Conservation (phyloP, 1,140 invertebrate genomes). For the Aricia agestis region DNA sequence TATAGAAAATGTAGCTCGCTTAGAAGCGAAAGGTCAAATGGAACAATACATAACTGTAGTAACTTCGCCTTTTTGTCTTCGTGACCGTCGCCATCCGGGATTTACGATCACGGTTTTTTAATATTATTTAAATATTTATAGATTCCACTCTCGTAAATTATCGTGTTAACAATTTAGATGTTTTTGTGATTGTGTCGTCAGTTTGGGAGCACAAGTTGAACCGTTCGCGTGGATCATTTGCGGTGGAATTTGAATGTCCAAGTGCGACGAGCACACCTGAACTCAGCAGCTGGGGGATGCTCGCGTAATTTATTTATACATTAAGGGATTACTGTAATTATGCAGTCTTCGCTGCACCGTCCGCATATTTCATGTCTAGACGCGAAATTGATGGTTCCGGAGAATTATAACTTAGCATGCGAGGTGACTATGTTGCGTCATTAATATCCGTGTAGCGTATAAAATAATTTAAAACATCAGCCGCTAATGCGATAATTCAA, state of each 20-base stretch:
- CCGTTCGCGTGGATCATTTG: background rate
- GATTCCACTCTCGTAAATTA: slow-evolving; percentile 10
- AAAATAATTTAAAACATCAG: slow-evolving; percentile 25
- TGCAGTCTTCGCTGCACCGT: slow-evolving; percentile 29
- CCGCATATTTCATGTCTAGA: slow-evolving; percentile 34
- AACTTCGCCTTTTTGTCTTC: slow-evolving; percentile 12
- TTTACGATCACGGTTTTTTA: slow-evolving; percentile 12
- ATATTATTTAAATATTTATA: slow-evolving; percentile 15
- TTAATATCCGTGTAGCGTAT: slow-evolving; percentile 25
- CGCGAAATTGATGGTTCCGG: slow-evolving; percentile 28
- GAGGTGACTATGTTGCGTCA: slow-evolving; percentile 18
- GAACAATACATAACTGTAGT: slow-evolving; percentile 11
- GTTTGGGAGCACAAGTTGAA: background rate
- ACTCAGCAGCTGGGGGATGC: slow-evolving; percentile 22
- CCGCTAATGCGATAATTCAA: slow-evolving; percentile 11
- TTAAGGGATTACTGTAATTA: slow-evolving; percentile 43
- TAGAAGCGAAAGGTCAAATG: slow-evolving; percentile 1
- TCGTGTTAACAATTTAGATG: slow-evolving; percentile 1
- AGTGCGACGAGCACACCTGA: background rate
- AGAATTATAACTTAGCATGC: slow-evolving; percentile 18
- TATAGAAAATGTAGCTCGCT: slow-evolving; percentile 2
- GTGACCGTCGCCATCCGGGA: slow-evolving; percentile 1
- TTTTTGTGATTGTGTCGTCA: background rate
- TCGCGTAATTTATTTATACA: slow-evolving; percentile 38
- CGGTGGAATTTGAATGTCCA: background rate